Conservation (phyloP, 2,888 invertebrate species). For the Sepiola atlantica region DNA sequence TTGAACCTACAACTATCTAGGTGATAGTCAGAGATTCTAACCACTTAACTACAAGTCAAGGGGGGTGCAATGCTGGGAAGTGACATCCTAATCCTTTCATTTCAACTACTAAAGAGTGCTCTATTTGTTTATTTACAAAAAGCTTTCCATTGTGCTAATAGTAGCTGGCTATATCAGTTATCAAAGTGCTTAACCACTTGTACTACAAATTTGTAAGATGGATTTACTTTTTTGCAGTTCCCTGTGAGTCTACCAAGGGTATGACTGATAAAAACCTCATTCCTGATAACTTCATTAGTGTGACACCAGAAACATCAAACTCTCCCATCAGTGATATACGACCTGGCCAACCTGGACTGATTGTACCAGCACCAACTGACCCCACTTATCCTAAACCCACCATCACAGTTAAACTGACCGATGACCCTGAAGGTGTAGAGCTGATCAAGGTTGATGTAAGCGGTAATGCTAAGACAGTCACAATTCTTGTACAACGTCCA, state of each 20-base stretch:
- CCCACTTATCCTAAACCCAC: not conserved
- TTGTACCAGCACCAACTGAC: not conserved
- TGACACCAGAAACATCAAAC: conserved; percentile 6
- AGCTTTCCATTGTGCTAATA: too few relatives aligned
- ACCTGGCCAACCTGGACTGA: not conserved
- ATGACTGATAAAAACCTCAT: not conserved
- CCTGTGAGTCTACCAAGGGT: not conserved
- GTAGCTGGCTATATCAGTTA: too few relatives aligned
- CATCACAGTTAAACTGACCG: not conserved
- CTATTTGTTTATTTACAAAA: not conserved
- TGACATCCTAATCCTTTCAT: too few relatives aligned
- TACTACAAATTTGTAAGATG: too few relatives aligned
- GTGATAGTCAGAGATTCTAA: too few relatives aligned
- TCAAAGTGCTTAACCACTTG: too few relatives aligned
- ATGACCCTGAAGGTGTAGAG: conserved; percentile 33
- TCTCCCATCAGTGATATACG: not conserved
- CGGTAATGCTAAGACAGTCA: not conserved
- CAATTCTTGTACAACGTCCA: conserved; percentile 23
- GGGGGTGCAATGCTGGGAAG: too few relatives aligned
- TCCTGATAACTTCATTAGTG: not conserved
- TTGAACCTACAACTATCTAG: too few relatives aligned
- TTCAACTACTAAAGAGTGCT: too few relatives aligned
- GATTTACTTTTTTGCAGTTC: not conserved
- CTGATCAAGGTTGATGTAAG: not conserved
- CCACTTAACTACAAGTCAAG: too few relatives aligned